Percentiles rank a stretch among this genome's conserved stretches.
Conservation (phyloP, 1,140 invertebrate genomes). For the Oscheius sp. region DNA sequence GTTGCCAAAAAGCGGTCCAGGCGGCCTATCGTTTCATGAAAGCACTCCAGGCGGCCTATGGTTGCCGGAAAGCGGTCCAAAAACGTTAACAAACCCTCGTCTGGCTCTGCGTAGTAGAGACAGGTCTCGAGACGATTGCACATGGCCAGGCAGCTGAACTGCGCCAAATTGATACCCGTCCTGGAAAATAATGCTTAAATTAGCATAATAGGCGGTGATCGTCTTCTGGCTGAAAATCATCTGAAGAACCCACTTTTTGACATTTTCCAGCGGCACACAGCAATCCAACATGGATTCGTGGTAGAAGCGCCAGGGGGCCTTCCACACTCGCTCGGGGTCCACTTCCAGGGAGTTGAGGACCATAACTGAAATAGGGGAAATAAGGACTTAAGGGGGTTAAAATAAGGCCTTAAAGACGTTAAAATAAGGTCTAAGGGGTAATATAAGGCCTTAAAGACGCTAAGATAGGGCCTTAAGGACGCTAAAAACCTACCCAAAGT, state of each 20-base stretch:
- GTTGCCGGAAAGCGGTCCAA: too few species aligned
- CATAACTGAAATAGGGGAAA: slow-evolving; percentile 39
- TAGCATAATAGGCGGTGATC: too few species aligned
- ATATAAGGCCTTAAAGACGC: not conserved
- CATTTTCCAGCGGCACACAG: slow-evolving; percentile 55
- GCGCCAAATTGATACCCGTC: slow-evolving; percentile 24
- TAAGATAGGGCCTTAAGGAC: not conserved
- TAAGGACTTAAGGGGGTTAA: not conserved
- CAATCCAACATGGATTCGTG: slow-evolving; percentile 63
- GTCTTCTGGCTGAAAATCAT: too few species aligned
- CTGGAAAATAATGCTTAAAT: too few species aligned
- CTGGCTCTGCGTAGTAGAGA: slow-evolving; percentile 13
- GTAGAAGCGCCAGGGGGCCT: slow-evolving; percentile 63
- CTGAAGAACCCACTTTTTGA: slow-evolving; percentile 42
- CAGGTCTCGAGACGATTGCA: slow-evolving; percentile 30
- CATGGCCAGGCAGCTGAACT: slow-evolving; percentile 28
- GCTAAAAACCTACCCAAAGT: slow-evolving; percentile 60
- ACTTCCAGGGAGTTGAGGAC: slow-evolving; percentile 62
- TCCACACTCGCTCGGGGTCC: slow-evolving; percentile 62
- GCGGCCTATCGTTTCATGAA: too few species aligned
- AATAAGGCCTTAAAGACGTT: not conserved
- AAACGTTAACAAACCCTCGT: slow-evolving; percentile 9
- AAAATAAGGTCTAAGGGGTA: not conserved
- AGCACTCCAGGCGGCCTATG: too few species aligned
- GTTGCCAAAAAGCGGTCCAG: too few species aligned